Evolutionary conservation across 2,797 vertebrate species (phyloP), one percentile per base, ranked within the genome.

Genomic region (Microchirus variegatus): DNA sequence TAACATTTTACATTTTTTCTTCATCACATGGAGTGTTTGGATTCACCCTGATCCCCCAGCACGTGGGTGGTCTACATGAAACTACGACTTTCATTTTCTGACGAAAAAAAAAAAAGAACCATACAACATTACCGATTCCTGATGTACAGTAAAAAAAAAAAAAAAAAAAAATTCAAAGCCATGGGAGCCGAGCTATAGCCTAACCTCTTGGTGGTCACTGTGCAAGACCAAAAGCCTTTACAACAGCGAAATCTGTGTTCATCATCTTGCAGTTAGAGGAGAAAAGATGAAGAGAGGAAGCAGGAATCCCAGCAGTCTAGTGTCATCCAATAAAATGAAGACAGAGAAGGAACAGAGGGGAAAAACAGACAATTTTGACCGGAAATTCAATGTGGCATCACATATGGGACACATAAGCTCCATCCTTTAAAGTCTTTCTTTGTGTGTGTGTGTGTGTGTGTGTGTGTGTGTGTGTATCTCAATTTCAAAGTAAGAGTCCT

Each of bases 361-460:
- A 41, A 49, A 26, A 22, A 22, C 22, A 71, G 92, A 93, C 84
- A 87, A 88, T 92, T 92, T 93, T 88, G 70, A 94, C 93, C 92
- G 94, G 95, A 97, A 95, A 97, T 95, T 95, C 93, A 92, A 94
- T 94, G 94, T 95, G 95, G 95, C 94, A 94, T 94, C 94, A 93
- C 96, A 96, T 95, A 93, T 97, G 96, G 96, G 95, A 94, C 91
- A 91, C 94, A 96, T 96, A 91, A 96, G 92, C 89, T 44, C 22
- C 0, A 89, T 86, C 90, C 93, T 96, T 94, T 94, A 92, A 93
- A 91, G 91, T 64, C 89, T 69, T 17, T 74, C 41, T 60, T 50
- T 67, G 70, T 62, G 56, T 64, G 55, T 61, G 72, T 53, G 80
- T 61, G 92, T 91, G 92, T 70, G 42, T 59, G 48, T 62, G 72